Percentiles rank a stretch among this genome's conserved stretches.
phyloP scores from a whole-genome alignment of 2,888 invertebrate species.

The Andrena hattorfiana region DNA sequence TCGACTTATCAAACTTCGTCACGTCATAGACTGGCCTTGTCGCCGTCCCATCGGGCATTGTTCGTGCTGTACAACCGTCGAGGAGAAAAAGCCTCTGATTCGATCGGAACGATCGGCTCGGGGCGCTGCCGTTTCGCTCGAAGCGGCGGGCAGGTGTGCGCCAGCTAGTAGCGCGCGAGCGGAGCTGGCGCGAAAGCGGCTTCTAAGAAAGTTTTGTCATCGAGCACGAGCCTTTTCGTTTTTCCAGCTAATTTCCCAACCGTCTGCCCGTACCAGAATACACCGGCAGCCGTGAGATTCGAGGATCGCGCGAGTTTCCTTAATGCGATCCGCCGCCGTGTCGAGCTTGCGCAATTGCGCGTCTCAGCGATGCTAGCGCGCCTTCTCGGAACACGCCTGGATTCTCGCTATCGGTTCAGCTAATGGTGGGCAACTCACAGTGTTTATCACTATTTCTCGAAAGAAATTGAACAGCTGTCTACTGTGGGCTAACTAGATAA shows the following conservation, averaged over 20 bases:
- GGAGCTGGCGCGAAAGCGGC: conserved; percentile 48
- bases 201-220: conserved; percentile 74
- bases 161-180: neutral
- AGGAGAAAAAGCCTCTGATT: neutral
- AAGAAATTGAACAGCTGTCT: too few relatives aligned
- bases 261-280: conserved; percentile 43
- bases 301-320: conserved; percentile 47
- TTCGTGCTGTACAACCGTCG: neutral
- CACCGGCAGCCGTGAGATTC: conserved; percentile 56
- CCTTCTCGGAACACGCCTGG: conserved; percentile 49
- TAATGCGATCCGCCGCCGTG: conserved; percentile 32
- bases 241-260: conserved; percentile 70
- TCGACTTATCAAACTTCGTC: conserved; percentile 59
- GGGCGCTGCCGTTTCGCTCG: neutral
- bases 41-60: conserved; percentile 42
- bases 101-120: conserved; percentile 14
- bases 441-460: too few relatives aligned
- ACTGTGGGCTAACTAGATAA: too few relatives aligned
- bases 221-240: conserved; percentile 66
- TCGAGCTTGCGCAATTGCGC: conserved; percentile 27
- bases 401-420: conserved; percentile 22
- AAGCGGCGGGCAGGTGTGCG: conserved; percentile 47
- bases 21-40: conserved; percentile 48
- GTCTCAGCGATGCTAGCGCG: neutral
- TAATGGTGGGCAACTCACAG: too few relatives aligned